phyloP scores from a whole-genome alignment of 2,888 invertebrate species.

The Diadromus collaris region DNA sequence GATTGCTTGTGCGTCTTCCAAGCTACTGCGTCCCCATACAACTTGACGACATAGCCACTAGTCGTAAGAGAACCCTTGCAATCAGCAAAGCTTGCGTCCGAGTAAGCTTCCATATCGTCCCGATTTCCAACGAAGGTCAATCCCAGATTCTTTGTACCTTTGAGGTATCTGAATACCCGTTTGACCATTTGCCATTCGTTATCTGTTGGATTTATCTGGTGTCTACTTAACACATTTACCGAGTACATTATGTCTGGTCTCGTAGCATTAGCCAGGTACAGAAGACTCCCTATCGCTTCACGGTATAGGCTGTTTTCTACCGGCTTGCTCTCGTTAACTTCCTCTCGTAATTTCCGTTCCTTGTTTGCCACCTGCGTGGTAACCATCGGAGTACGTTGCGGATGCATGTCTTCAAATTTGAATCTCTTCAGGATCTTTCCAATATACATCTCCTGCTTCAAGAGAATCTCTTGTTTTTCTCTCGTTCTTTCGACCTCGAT shows the following conservation, averaged over 20 bases:
- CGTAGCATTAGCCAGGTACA: conserved; percentile 59
- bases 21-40: conserved; percentile 52
- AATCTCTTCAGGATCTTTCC: conserved; percentile 41
- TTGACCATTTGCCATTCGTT: conserved; percentile 52
- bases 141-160: conserved; percentile 48
- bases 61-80: conserved; percentile 53
- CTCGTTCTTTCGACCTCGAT: conserved; percentile 49
- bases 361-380: conserved; percentile 47
- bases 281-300: conserved; percentile 59
- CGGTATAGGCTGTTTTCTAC: conserved; percentile 47
- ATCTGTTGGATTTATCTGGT: conserved; percentile 54
- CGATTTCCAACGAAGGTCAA: conserved; percentile 46
- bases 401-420: conserved; percentile 41
- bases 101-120: conserved; percentile 54
- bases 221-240: conserved; percentile 56
- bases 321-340: conserved; percentile 30
- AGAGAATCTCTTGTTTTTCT: conserved; percentile 38
- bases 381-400: conserved; percentile 57
- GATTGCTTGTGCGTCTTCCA: conserved; percentile 56
- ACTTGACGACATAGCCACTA: conserved; percentile 47
- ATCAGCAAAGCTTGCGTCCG: conserved; percentile 53
- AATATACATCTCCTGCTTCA: conserved; percentile 32
- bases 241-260: conserved; percentile 58
- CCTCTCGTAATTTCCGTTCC: conserved; percentile 29
- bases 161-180: conserved; percentile 53